Evolutionary conservation across 1,140 invertebrate species (phyloP).

Genomic region (Scaptomyza graminum): DNA sequence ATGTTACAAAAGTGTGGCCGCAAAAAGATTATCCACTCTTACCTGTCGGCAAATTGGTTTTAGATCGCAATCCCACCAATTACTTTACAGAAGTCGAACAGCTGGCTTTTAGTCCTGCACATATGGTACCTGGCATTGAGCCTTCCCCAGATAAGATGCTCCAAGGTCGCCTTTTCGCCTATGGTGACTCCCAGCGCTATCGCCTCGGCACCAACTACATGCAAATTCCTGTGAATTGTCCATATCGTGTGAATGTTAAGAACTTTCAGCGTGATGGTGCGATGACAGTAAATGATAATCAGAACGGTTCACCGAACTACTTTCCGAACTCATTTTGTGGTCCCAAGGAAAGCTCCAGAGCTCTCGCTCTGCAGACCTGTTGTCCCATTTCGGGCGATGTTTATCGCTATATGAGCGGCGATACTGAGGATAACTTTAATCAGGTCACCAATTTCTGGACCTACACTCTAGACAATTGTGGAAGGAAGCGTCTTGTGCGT

Average conservation of each 20-base stretch:
- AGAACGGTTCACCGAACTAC: conserved; percentile 92
- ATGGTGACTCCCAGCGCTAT: conserved; percentile 94
- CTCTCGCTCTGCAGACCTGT: conserved; percentile 59
- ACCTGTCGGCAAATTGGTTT: conserved; percentile 91
- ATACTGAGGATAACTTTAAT: conserved; percentile 94
- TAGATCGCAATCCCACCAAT: conserved; percentile 93
- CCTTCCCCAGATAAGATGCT: conserved; percentile 95
- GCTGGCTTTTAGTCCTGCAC: conserved; percentile 93
- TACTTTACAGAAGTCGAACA: conserved; percentile 96
- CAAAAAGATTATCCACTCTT: conserved; percentile 93
- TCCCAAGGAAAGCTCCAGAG: conserved; percentile 84
- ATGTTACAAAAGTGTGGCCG: conserved; percentile 94
- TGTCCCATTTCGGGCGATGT: conserved; percentile 85
- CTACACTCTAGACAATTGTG: conserved; percentile 90
- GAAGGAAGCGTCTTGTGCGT: conserved; percentile 88
- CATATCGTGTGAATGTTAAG: conserved; percentile 84
- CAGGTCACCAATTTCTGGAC: conserved; percentile 93
- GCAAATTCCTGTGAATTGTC: conserved; percentile 94
- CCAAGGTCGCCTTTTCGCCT: conserved; percentile 93
- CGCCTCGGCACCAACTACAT: conserved; percentile 94
- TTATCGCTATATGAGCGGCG: conserved; percentile 90
- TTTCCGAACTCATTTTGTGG: conserved; percentile 95
- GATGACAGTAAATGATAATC: conserved; percentile 85
- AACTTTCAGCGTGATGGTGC: conserved; percentile 94
- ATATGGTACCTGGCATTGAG: conserved; percentile 94